Conservation (phyloP, 1,140 invertebrate genomes). For the Drosophila azteca region DNA sequence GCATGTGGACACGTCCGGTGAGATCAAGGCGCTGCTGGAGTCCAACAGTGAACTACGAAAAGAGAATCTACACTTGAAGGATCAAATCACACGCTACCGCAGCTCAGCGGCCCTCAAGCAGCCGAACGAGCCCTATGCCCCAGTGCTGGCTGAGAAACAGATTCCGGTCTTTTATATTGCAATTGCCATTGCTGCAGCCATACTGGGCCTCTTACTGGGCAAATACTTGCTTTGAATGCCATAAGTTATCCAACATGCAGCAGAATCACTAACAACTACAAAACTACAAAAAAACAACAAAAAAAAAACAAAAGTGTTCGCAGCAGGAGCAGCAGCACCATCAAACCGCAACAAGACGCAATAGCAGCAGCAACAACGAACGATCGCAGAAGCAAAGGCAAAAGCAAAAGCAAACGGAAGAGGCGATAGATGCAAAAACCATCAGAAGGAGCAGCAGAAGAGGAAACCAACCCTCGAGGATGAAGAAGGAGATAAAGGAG, state of each 20-base stretch:
- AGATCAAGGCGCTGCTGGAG: slow-evolving; percentile 90
- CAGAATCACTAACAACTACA: slow-evolving; percentile 30
- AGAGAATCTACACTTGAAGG: slow-evolving; percentile 92
- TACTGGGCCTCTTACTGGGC: slow-evolving; percentile 86
- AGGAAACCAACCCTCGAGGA: background rate
- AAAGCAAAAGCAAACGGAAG: slow-evolving; percentile 12
- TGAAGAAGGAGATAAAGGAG: background rate
- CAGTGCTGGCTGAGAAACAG: slow-evolving; percentile 83
- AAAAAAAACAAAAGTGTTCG: slow-evolving; percentile 24
- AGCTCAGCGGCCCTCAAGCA: slow-evolving; percentile 61
- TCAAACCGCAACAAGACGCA: slow-evolving; percentile 14
- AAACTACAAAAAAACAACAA: slow-evolving; percentile 25
- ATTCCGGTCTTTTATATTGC: slow-evolving; percentile 85
- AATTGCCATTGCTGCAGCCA: slow-evolving; percentile 85
- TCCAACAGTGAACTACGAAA: slow-evolving; percentile 90
- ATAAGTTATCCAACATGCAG: slow-evolving; percentile 51
- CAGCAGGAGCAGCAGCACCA: slow-evolving; percentile 9
- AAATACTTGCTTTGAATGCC: slow-evolving; percentile 86
- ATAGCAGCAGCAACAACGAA: slow-evolving; percentile 36
- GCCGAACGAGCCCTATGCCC: slow-evolving; percentile 75
- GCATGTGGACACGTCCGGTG: slow-evolving; percentile 84
- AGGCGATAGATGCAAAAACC: background rate
- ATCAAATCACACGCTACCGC: slow-evolving; percentile 86
- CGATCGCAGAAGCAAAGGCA: slow-evolving; percentile 14
- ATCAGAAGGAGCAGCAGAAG: background rate